Base-by-base conservation (phyloP, 2,113 vertebrate species). In the Himantopus leucocephalus region DNA sequence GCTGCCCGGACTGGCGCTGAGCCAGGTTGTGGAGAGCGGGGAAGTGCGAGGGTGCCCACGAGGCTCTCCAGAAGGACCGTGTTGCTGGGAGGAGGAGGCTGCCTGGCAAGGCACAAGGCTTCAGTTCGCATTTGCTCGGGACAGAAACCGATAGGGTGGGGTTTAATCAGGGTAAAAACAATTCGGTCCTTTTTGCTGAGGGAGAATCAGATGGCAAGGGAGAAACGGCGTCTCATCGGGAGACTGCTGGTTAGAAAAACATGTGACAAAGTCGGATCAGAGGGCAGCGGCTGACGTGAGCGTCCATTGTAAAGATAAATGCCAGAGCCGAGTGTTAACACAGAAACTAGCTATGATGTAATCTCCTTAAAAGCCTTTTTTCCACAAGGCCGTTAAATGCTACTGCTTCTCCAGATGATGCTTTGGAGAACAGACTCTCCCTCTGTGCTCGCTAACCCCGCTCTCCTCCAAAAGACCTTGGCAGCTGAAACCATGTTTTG, bases 291-390 rank as follows among this genome's bases (percentile, higher is more conserved):
- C 88, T 96, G 95, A 95, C 39, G 78, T 78, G 81, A 95, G 76
- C 12, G 0, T 77, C 66, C 80, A 83, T 95, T 96, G 80, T 93
- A 23, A 96, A 95, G 95, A 95, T 83, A 88, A 96, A 94, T 96
- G 85, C 55, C 77, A 87, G 88, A 83, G 75, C 58, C 2, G 6
- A 88, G 73, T 48, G 72, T 86, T 87, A 92, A 62, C 24, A n/a
- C 77, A 92, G 92, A 92, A 90, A 41, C 86, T 64, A 89, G 77
- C 88, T 92, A 87, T 97, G 95, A 97, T 93, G 91, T 96, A 94
- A 97, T 94, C 88, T 92, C 64, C 90, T 93, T 96, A 94, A 95
- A 97, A 97, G 94, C 92, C 45, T 89, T 91, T 96, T 94, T 89
- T 56, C 83, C 58, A 94, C 73, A 53, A 91, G 79, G 88, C 60